These are phyloP conservation scores for Paracentrotus lividus DNA, from an alignment of 53 echinoderm and acorn worm species.

Conservation along the genomic window DNA sequence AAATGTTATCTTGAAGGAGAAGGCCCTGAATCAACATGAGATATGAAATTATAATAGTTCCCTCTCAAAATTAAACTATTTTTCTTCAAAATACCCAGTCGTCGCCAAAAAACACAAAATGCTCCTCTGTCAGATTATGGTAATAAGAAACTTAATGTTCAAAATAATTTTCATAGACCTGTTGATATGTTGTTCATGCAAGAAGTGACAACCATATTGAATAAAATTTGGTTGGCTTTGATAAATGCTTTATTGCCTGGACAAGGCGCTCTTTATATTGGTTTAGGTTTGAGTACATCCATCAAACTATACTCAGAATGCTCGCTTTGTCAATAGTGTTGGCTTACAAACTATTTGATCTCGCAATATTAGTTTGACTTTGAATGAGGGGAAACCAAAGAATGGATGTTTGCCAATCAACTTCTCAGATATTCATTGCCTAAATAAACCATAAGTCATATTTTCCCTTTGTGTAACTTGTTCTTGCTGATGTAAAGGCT, in stretches of 20 bases:
- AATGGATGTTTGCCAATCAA: slow-evolving; percentile 31
- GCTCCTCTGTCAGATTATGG: too few relatives aligned
- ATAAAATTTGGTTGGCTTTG: background rate
- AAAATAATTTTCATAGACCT: too few relatives aligned
- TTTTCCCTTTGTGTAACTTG: background rate
- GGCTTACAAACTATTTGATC: slow-evolving; percentile 18
- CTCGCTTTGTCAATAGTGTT: background rate
- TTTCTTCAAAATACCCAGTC: too few relatives aligned
- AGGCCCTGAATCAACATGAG: too few relatives aligned
- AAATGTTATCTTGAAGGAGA: background rate
- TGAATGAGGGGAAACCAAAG: background rate
- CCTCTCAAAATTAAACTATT: too few relatives aligned
- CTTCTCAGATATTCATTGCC: background rate
- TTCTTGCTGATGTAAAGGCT: background rate
- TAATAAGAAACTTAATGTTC: too few relatives aligned
- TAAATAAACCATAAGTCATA: slow-evolving; percentile 15
- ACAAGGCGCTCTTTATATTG: slow-evolving; percentile 1
- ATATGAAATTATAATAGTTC: too few relatives aligned
- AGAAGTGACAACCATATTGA: background rate
- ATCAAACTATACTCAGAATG: background rate
- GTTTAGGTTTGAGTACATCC: background rate
- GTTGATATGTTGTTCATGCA: too few relatives aligned
- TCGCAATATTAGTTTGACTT: background rate
- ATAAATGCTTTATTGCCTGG: background rate
- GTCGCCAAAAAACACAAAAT: too few relatives aligned